phyloP scores from a whole-genome alignment of 2,797 vertebrate genomes.

The Megaceryle alcyon region DNA sequence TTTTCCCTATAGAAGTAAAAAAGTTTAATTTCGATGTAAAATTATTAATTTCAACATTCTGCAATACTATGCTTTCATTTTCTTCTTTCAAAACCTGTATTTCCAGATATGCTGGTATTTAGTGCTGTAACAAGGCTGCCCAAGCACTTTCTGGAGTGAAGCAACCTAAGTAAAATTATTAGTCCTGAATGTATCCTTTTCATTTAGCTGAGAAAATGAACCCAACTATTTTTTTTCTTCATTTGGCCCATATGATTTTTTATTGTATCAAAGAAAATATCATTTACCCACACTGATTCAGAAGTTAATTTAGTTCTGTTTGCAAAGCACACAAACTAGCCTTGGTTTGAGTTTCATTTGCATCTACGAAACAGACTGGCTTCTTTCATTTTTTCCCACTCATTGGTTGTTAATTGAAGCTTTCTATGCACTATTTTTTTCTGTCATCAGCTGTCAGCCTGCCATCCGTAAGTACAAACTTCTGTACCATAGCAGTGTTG shows the following conservation, averaged over 20 bases:
- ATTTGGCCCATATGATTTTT: neutral
- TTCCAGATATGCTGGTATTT: neutral
- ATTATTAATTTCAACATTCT: neutral
- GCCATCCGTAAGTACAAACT: neutral
- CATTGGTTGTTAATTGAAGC: neutral
- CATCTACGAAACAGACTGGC: neutral
- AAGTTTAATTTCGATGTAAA: neutral
- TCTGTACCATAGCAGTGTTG: neutral
- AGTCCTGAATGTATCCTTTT: neutral
- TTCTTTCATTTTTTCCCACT: neutral
- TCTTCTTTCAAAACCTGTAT: neutral
- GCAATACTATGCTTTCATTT: neutral
- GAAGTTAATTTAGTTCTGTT: neutral
- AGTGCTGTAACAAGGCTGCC: neutral
- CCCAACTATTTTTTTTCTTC: neutral
- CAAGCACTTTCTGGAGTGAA: neutral
- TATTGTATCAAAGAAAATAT: neutral
- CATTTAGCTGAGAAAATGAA: neutral
- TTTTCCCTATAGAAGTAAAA: neutral
- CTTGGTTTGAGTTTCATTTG: neutral
- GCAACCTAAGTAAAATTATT: neutral
- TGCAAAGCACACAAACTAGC: neutral
- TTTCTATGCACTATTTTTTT: neutral
- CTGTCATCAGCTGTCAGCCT: neutral
- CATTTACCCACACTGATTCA: neutral